Base-by-base conservation (phyloP, 2,888 invertebrate genomes). In the Phyto melanocephala region DNA sequence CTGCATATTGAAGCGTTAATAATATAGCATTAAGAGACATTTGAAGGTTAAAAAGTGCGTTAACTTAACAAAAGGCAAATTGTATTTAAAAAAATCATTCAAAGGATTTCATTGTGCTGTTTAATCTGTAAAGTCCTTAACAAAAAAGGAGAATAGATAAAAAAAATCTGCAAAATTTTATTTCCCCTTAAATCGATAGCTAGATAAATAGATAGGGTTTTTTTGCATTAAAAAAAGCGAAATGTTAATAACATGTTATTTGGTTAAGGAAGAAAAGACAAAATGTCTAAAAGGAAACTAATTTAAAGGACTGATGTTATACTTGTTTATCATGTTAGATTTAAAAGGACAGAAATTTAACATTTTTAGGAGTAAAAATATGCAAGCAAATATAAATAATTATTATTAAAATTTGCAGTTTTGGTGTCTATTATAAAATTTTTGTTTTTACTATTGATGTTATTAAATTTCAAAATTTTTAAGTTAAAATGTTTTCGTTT, bases 1-100 rank as follows among this genome's bases (percentile, higher is more conserved):
- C 60, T 71, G 70, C 75, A 68, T 62, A 80, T 22, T 65, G 72
- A 80, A 83, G 80, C 83, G 76, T 83, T 68, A 83, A 74, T 65
- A 75, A 83, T 54, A n/a, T 22, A 54, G 71, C 72, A 17, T 45
- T 33, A 63, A 74, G 76, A 81, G 81, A 81, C 80, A 87, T 85
- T 88, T 88, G 88, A 88, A 88, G 88, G 88, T 88, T 88, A 88
- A 87, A 87, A 88, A 87, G 87, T 88, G 87, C 87, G 87, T 88
- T 85, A 62, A 83, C 80, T 77, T 80, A 54, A 62, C 54, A 77
- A 77, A 63, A 62, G 35, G 65, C 10, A n/a, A 13, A 11, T 13
- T n/a, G n/a, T 42, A 15, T 54, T n/a, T 28, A 52, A 22, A 1
- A 33, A 28, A 37, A 37, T 35, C 47, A n/a, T n/a, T 50, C 15